Base-by-base conservation (phyloP, 2,113 vertebrate genomes). In the Alligator sinensis region DNA sequence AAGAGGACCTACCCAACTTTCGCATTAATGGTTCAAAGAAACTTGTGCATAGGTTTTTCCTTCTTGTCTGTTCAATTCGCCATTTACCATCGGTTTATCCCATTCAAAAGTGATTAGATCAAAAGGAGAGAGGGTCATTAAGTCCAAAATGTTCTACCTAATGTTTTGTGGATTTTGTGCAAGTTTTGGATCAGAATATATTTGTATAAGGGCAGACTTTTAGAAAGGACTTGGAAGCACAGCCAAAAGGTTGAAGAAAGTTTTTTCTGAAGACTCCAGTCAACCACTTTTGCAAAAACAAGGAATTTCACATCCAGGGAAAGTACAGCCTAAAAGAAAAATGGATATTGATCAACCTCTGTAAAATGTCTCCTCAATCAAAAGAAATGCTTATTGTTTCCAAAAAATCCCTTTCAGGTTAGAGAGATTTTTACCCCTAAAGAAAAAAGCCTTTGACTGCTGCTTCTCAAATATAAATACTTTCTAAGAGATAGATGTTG, bases 91-190 rank as follows among this genome's bases (percentile, higher is more conserved):
- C 7, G 34, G 54, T 28, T 15, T 12, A 62, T 25, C 59, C 18
- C 34, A 22, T 21, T 63, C 21, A 25, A 63, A 76, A 60, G 24
- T 38, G 0, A 17, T 5, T 7, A 17, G 18, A 59, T 83, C 4
- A 18, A 55, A 88, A 80, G 18, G n/a, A 24, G 1, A 4, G 81
- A 72, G 87, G 17, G 2, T 86, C 16, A 63, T 54, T 55, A 55
- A 86, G 82, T 55, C 2, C 3, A 62, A 91, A 59, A 1, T 8
- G 25, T 22, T 80, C 60, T 47, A 25, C 17, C 19, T 18, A 30
- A 18, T 14, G 3, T 1, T 80, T 80, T 72, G 54, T 2, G 1
- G 0, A 2, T 5, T 58, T 75, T 87, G 21, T 4, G 6, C 38
- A 18, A 16, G 3, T 70, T 91, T 94, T 62, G 3, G 22, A 62